These are phyloP conservation scores for Goniozus legneri DNA, from an alignment of 1,140 invertebrate species.

Conservation along the genomic window DNA sequence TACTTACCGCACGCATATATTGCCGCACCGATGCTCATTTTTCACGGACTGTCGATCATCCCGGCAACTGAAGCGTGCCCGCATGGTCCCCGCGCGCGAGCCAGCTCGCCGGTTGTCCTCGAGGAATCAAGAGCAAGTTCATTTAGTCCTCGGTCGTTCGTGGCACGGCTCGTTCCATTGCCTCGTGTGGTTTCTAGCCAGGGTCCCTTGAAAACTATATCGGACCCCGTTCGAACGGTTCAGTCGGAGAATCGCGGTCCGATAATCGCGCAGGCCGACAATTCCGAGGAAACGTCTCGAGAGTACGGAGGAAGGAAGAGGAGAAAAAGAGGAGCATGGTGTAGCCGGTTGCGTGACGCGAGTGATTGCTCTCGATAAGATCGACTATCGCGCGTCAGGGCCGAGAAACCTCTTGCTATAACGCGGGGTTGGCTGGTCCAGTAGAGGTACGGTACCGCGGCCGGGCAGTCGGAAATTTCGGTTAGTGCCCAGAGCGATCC, in stretches of 20 bases:
- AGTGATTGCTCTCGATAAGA: too few species aligned
- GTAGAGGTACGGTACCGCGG: too few species aligned
- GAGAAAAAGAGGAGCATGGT: too few species aligned
- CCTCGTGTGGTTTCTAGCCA: conserved; percentile 10
- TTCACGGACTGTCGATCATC: conserved; percentile 51
- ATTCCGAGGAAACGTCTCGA: background rate
- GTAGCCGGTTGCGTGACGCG: too few species aligned
- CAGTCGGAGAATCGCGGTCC: background rate
- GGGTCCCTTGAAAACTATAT: background rate
- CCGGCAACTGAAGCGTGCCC: conserved; percentile 50
- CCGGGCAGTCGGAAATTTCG: too few species aligned
- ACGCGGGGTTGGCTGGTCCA: too few species aligned
- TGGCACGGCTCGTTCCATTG: conserved; percentile 34
- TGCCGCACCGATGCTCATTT: conserved; percentile 41
- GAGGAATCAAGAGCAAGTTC: conserved; percentile 42
- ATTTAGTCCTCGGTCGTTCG: conserved; percentile 47
- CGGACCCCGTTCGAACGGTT: background rate
- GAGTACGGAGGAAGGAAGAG: background rate
- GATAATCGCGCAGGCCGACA: too few species aligned
- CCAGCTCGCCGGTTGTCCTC: conserved; percentile 35
- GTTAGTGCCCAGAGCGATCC: too few species aligned
- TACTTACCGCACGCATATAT: conserved; percentile 44
- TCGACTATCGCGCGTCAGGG: too few species aligned
- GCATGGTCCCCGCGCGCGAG: conserved; percentile 30
- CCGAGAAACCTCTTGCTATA: too few species aligned